These are phyloP conservation scores for Cremastinae sp. DNA, from an alignment of 2,888 invertebrate genomes.

Conservation along the genomic window DNA sequence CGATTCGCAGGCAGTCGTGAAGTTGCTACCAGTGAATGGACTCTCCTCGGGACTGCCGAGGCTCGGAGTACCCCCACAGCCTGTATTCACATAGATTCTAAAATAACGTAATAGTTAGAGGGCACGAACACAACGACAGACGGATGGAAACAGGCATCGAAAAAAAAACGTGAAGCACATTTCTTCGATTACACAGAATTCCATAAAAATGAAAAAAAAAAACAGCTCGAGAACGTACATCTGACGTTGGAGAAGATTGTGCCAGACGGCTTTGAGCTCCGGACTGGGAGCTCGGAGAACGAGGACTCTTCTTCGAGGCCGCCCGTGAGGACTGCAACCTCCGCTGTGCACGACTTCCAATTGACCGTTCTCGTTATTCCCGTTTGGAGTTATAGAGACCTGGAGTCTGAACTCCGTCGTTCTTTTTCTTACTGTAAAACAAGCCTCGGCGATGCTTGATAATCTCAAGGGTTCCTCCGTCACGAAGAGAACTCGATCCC, in stretches of 20 bases:
- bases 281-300: conserved; percentile 90
- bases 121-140: conserved; percentile 58
- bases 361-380: conserved; percentile 71
- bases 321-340: conserved; percentile 78
- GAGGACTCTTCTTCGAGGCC: conserved; percentile 85
- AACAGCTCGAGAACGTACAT: conserved; percentile 85
- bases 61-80: conserved; percentile 87
- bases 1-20: conserved; percentile 68
- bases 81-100: conserved; percentile 92
- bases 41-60: conserved; percentile 90
- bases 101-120: conserved; percentile 72
- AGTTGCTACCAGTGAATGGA: conserved; percentile 64
- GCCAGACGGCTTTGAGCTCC: conserved; percentile 94
- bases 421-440: conserved; percentile 92
- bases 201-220: background rate
- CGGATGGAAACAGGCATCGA: conserved; percentile 40
- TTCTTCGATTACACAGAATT: background rate
- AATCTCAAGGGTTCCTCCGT: conserved; percentile 92
- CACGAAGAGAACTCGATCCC: conserved; percentile 92
- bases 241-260: conserved; percentile 92
- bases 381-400: conserved; percentile 79
- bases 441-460: conserved; percentile 89
- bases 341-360: conserved; percentile 70
- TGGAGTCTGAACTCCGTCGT: conserved; percentile 92
- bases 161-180: conserved; percentile 9